phyloP scores from a whole-genome alignment of 2,113 vertebrate species.

The Lophochroa leadbeateri region DNA sequence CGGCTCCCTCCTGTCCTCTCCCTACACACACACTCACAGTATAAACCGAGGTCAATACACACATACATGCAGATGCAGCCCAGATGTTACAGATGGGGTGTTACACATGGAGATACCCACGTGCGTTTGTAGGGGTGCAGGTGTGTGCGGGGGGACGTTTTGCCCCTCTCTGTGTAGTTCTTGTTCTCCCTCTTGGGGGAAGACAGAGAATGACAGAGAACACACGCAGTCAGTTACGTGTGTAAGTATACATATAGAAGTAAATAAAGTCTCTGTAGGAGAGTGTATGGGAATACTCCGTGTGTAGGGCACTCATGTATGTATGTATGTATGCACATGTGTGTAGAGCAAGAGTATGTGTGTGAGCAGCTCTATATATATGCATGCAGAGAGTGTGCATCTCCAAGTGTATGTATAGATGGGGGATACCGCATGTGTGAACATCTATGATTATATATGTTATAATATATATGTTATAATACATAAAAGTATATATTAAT shows the following conservation, averaged over 20 bases:
- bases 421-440: neutral
- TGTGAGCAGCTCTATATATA: neutral
- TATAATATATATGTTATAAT: neutral
- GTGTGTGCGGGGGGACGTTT: neutral
- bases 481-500: too few species aligned
- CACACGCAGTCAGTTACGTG: neutral
- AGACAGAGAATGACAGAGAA: neutral
- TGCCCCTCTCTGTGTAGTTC: neutral
- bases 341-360: neutral
- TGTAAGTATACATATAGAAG: neutral
- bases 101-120: neutral
- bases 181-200: neutral
- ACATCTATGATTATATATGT: neutral
- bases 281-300: too few species aligned
- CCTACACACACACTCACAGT: neutral
- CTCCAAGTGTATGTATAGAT: neutral
- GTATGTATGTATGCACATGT: fast-evolving
- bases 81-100: neutral
- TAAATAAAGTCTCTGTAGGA: neutral
- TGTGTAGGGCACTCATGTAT: neutral
- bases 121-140: neutral
- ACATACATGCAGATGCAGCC: too few species aligned
- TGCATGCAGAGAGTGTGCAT: neutral
- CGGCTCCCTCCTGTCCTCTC: neutral
- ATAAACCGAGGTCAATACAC: neutral